phyloP scores from a whole-genome alignment of 2,888 invertebrate genomes.

The Drosophila putrida region DNA sequence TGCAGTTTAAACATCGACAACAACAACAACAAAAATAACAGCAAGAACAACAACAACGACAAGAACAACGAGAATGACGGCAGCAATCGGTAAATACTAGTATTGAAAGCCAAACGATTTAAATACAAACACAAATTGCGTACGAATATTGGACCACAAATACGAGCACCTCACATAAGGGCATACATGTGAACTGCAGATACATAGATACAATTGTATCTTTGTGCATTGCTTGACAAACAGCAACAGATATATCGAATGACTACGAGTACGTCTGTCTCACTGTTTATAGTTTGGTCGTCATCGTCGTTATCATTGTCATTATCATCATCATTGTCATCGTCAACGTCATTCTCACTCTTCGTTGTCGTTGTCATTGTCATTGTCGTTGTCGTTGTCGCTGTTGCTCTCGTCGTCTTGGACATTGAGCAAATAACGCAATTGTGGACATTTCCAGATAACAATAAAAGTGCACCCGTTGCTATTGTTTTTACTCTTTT shows the following conservation, averaged over 20 bases:
- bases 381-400: constrained; percentile 26
- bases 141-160: constrained; percentile 29
- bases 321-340: constrained; percentile 10
- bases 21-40: constrained; percentile 27
- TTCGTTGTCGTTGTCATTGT: constrained; percentile 24
- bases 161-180: constrained; percentile 9
- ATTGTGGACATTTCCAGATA: constrained; percentile 76
- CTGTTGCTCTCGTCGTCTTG: constrained; percentile 36
- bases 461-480: constrained; percentile 69
- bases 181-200: constrained; percentile 14
- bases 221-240: constrained; percentile 29
- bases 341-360: constrained; percentile 27
- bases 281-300: constrained; percentile 56
- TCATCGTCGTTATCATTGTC: constrained; percentile 33
- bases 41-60: constrained; percentile 23
- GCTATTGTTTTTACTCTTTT: constrained; percentile 7
- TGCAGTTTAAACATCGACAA: constrained; percentile 22
- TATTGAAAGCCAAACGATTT: constrained; percentile 52
- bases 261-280: not conserved
- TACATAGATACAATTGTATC: constrained; percentile 45
- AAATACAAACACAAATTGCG: constrained; percentile 55
- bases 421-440: constrained; percentile 71
- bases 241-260: constrained; percentile 20
- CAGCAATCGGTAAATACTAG: constrained; percentile 15
- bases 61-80: constrained; percentile 29